A percentile compares a stretch with the other conserved stretches of the same genome.
Evolutionary conservation across 2,888 invertebrate species (phyloP).

Genomic region (Galerucella calmariensis): DNA sequence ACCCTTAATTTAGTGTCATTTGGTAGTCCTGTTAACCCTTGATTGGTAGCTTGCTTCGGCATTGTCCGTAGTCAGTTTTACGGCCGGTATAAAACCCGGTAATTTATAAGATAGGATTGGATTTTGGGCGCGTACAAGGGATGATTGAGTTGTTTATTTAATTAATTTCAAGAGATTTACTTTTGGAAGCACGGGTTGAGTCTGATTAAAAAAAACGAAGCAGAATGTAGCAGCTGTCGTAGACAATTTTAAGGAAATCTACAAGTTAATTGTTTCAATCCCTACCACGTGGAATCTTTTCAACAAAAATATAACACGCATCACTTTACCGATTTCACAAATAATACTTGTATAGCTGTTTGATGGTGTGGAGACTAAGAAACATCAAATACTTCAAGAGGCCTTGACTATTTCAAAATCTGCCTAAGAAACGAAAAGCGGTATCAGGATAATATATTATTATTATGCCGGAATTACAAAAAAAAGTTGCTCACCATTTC

Average conservation of each 20-base stretch:
- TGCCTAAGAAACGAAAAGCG: too few relatives aligned
- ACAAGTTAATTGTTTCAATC: too few relatives aligned
- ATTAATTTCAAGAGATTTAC: constrained; percentile 14
- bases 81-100: constrained; percentile 35
- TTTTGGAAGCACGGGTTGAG: constrained; percentile 12
- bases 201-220: constrained; percentile 23
- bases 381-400: too few relatives aligned
- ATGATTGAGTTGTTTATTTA: constrained; percentile 32
- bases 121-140: constrained; percentile 21
- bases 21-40: constrained; percentile 42
- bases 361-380: too few relatives aligned
- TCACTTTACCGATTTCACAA: too few relatives aligned
- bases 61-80: constrained; percentile 39
- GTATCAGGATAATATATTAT: too few relatives aligned
- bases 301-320: too few relatives aligned
- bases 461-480: too few relatives aligned
- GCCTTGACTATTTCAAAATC: too few relatives aligned
- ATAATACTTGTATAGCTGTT: too few relatives aligned
- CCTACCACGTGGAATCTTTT: too few relatives aligned
- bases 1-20: constrained; percentile 49
- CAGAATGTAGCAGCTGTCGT: not conserved
- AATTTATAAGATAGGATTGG: constrained; percentile 31
- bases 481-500: too few relatives aligned
- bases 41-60: constrained; percentile 37
- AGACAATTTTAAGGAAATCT: not conserved